A percentile compares a stretch with the other conserved stretches of the same genome.
These are phyloP conservation scores for Octodon degus DNA, from an alignment of 2,113 vertebrate species.

Conservation along the genomic window DNA sequence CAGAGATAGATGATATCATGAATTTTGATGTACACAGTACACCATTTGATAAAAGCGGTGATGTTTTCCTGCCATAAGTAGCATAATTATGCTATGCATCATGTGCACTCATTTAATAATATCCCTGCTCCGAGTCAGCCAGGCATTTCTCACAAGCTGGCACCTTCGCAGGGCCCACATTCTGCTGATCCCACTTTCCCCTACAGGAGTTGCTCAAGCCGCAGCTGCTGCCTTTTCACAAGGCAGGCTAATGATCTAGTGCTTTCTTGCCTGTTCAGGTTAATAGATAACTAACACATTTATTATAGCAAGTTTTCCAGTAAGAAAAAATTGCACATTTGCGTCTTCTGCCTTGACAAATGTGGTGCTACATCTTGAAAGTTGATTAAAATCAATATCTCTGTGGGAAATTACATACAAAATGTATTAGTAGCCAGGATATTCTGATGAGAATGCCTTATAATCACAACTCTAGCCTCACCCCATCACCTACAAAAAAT, in stretches of 20 bases:
- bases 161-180: slow-evolving; percentile 35
- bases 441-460: slow-evolving; percentile 47
- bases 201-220: neutral
- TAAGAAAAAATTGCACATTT: slow-evolving; percentile 65
- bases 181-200: slow-evolving; percentile 73
- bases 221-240: slow-evolving; percentile 20
- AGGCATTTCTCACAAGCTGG: slow-evolving; percentile 75
- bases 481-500: neutral
- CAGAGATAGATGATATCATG: slow-evolving; percentile 67
- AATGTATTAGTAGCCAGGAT: slow-evolving; percentile 50
- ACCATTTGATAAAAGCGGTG: slow-evolving; percentile 41
- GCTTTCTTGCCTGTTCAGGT: slow-evolving; percentile 70
- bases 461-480: neutral
- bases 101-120: slow-evolving; percentile 68
- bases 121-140: slow-evolving; percentile 62
- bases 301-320: slow-evolving; percentile 62
- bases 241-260: slow-evolving; percentile 44
- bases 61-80: slow-evolving; percentile 59
- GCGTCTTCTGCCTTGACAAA: slow-evolving; percentile 69
- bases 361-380: slow-evolving; percentile 67
- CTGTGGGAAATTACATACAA: slow-evolving; percentile 67
- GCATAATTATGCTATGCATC: slow-evolving; percentile 47
- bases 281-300: slow-evolving; percentile 77
- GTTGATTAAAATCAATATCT: slow-evolving; percentile 75
- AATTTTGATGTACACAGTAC: slow-evolving; percentile 51